Conservation (phyloP, 2,797 vertebrate genomes). For the Rhodeus uyekii region DNA sequence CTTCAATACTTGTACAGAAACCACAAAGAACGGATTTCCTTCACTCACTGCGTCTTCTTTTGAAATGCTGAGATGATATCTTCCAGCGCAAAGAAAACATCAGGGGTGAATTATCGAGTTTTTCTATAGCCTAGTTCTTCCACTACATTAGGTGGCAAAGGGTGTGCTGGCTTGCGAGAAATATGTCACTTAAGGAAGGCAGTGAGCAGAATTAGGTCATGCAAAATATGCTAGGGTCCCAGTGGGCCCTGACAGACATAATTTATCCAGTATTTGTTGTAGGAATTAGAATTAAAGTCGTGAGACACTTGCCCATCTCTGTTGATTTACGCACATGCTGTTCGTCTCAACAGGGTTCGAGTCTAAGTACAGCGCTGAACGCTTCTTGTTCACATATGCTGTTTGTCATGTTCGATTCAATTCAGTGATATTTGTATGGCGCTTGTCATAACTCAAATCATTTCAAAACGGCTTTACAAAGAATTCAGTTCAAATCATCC, state of each 20-base stretch:
- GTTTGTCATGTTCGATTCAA: slow-evolving; percentile 2
- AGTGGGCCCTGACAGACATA: slow-evolving; percentile 55
- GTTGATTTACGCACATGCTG: slow-evolving; percentile 63
- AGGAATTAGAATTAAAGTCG: slow-evolving; percentile 72
- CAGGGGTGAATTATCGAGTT: slow-evolving; percentile 45
- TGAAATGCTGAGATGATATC: slow-evolving; percentile 16
- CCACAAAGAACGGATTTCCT: slow-evolving; percentile 14
- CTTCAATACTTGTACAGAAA: slow-evolving; percentile 8
- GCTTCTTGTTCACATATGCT: background rate
- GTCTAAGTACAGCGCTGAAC: background rate
- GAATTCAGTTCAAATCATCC: slow-evolving; percentile 18
- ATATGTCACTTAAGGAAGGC: slow-evolving; percentile 66
- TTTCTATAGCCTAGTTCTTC: slow-evolving; percentile 54
- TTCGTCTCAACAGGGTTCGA: background rate
- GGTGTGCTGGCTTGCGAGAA: slow-evolving; percentile 39
- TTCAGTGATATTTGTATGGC: background rate
- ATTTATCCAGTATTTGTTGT: slow-evolving; percentile 80
- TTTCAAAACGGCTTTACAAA: background rate
- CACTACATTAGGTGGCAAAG: slow-evolving; percentile 42
- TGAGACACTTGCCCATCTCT: slow-evolving; percentile 77
- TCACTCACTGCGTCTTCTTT: background rate
- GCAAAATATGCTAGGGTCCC: slow-evolving; percentile 71
- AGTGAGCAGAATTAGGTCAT: slow-evolving; percentile 73
- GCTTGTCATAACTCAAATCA: background rate
- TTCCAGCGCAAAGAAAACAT: slow-evolving; percentile 33